These are phyloP conservation scores for Pandemis heparana DNA, from an alignment of 2,888 invertebrate species.

Conservation along the genomic window DNA sequence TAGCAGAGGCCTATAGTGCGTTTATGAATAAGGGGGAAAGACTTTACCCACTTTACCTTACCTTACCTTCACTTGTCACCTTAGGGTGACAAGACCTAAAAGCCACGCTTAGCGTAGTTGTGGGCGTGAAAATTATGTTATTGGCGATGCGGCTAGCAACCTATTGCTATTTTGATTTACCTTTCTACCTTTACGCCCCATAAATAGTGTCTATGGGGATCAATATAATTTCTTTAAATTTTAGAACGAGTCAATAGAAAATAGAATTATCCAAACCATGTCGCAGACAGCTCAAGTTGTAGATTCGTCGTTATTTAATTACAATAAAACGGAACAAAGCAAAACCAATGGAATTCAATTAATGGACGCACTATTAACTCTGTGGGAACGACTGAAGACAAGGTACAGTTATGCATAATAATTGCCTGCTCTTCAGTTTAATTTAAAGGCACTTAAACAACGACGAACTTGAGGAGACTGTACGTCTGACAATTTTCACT, in stretches of 20 bases:
- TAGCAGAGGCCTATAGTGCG: too few relatives aligned
- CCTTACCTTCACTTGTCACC: too few relatives aligned
- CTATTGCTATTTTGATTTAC: too few relatives aligned
- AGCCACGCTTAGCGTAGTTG: too few relatives aligned
- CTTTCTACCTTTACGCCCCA: too few relatives aligned
- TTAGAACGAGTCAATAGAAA: not conserved
- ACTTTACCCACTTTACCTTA: too few relatives aligned
- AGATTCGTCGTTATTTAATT: slow-evolving; percentile 29
- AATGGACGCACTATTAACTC: slow-evolving; percentile 65
- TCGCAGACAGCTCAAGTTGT: slow-evolving; percentile 2
- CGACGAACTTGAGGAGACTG: slow-evolving; percentile 60
- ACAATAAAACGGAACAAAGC: slow-evolving; percentile 34
- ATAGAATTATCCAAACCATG: not conserved
- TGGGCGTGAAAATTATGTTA: too few relatives aligned
- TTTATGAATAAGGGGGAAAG: too few relatives aligned
- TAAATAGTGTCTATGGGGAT: too few relatives aligned
- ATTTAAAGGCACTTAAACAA: slow-evolving; percentile 72
- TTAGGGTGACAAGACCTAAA: too few relatives aligned
- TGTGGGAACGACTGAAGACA: slow-evolving; percentile 54
- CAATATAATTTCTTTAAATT: not conserved
- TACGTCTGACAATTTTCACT: slow-evolving; percentile 46
- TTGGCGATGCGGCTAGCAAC: too few relatives aligned
- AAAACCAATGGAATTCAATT: slow-evolving; percentile 55
- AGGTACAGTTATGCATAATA: slow-evolving; percentile 77
- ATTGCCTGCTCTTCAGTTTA: slow-evolving; percentile 72